Evolutionary conservation across 2,113 vertebrate species (phyloP), one percentile per base, ranked within the genome.

Genomic region (Ramphastos sulfuratus): DNA sequence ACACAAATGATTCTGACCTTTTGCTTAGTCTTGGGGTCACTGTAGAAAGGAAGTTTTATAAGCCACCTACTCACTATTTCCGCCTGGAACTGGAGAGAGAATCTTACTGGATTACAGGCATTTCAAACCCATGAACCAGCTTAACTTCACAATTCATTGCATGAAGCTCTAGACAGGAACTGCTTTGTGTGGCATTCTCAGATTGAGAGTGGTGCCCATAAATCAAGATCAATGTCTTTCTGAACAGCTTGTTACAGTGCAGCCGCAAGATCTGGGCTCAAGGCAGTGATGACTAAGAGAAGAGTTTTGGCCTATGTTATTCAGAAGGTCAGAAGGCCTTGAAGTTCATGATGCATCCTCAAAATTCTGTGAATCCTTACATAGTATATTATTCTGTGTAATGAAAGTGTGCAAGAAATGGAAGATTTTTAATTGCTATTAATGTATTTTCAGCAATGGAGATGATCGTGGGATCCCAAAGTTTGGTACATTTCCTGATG

Each of bases 11-110:
- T 97, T 93, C 65, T 96, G 95, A 97, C 93, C 92, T 97, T 96
- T 96, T 95, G 95, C 97, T 97, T 97, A 92, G 87, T 73, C 92
- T 96, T 93, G 91, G 91, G 97, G 97, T 97, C 97, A 96, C 75
- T 35, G 60, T 84, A 94, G 91, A 97, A 96, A 96, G 96, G 97
- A 97, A 97, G 84, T 93, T 97, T 97, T 94, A 83, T 96, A 95
- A 97, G 91, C 96, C 97, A 95, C 96, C 94, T 96, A 97, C 93
- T 58, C 84, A 77, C 52, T 73, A 82, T 96, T 97, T 95, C 94
- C 8, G n/a, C 88, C 86, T 96, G 86, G 83, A 86, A 76, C n/a
- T 39, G 27, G 70, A 92, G 92, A 65, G 58, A 66, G 66, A 88
- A 87, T 95, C 93, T 89, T 76, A 60, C 94, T 96, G 91, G 91